Evolutionary conservation across 2,888 invertebrate genomes (phyloP).

Genomic region (Uropetala carovei): DNA sequence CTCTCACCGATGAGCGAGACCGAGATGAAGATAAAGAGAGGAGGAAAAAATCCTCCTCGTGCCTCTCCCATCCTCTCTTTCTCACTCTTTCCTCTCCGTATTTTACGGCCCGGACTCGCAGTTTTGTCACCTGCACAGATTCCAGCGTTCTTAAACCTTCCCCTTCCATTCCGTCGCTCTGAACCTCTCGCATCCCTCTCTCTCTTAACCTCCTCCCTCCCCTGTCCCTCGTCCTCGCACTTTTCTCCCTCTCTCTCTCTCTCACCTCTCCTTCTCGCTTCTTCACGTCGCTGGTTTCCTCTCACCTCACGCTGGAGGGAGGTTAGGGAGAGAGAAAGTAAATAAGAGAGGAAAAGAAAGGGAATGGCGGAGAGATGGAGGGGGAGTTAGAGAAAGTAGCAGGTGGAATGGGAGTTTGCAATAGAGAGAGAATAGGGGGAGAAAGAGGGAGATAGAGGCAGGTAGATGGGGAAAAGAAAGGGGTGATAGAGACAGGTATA

Average conservation of each 20-base stretch:
- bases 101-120: neutral
- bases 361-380: too few species aligned
- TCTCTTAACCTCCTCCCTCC: neutral
- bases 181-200: conserved; percentile 6
- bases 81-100: neutral
- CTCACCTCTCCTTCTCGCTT: neutral
- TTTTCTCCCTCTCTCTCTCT: neutral
- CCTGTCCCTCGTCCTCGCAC: too few species aligned
- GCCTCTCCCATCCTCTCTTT: neutral
- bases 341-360: too few species aligned
- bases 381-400: too few species aligned
- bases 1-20: conserved; percentile 4
- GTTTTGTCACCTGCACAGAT: conserved; percentile 20
- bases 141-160: neutral
- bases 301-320: neutral
- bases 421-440: too few species aligned
- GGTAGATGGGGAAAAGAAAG: too few species aligned
- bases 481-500: neutral
- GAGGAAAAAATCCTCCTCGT: neutral
- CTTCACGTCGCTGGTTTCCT: neutral
- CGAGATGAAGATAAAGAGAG: neutral
- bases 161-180: neutral
- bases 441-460: neutral
- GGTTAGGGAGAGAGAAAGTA: neutral
- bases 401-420: too few species aligned